phyloP scores from a whole-genome alignment of 2,797 vertebrate species.

The Peromyscus aztecus region DNA sequence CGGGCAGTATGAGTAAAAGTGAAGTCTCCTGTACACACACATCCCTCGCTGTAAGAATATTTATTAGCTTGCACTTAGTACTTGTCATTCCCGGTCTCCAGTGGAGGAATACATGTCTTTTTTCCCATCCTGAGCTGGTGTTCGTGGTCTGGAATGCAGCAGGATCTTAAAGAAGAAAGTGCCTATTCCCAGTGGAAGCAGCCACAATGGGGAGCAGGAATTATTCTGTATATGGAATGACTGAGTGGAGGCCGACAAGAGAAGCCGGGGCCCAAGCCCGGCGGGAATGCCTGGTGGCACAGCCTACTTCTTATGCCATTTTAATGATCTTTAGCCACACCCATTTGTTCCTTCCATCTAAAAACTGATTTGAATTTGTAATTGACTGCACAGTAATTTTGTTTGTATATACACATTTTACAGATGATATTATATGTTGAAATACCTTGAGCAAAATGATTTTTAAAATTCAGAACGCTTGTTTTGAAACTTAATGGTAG shows the following conservation, averaged over 20 bases:
- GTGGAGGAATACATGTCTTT: background rate
- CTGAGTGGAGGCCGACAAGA: background rate
- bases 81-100: background rate
- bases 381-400: background rate
- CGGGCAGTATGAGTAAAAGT: background rate
- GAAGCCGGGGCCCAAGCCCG: background rate
- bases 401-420: background rate
- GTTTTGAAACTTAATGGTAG: constrained; percentile 24
- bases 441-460: background rate
- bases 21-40: background rate
- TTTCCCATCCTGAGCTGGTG: no score
- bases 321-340: background rate
- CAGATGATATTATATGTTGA: background rate
- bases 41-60: background rate
- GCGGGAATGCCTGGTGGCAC: no score
- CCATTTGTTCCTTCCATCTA: background rate
- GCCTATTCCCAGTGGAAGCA: background rate
- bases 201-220: background rate
- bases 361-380: background rate
- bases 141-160: background rate
- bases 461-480: constrained; percentile 42
- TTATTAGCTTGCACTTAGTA: background rate
- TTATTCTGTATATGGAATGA: no score
- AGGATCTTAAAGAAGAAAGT: background rate
- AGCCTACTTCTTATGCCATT: background rate